Conservation (phyloP, 2,113 vertebrate species). For the Dolichallabes microphthalmus region DNA sequence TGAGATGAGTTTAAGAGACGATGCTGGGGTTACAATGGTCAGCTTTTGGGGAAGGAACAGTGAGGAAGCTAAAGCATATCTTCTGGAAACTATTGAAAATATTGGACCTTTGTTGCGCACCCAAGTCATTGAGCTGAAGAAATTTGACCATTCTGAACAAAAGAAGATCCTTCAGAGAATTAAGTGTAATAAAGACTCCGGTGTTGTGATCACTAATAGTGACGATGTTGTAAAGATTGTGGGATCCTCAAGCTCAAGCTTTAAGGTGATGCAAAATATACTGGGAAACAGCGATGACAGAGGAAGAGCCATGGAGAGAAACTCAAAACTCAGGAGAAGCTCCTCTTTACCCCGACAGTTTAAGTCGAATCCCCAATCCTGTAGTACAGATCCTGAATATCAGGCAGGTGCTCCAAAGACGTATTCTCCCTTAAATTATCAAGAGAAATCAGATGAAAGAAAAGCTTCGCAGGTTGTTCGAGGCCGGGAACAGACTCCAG, state of each 20-base stretch:
- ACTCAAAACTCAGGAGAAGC: slow-evolving; percentile 41
- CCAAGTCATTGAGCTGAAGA: slow-evolving; percentile 56
- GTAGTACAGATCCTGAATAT: not conserved
- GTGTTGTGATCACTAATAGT: slow-evolving; percentile 45
- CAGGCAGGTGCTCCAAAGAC: not conserved
- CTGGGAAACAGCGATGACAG: not conserved
- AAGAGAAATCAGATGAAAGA: not conserved
- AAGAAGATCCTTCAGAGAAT: not conserved
- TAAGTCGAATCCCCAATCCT: too few species aligned
- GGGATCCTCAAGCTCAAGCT: slow-evolving; percentile 57
- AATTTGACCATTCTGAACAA: not conserved
- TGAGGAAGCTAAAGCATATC: not conserved
- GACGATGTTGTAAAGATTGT: slow-evolving; percentile 55
- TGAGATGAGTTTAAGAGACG: fast-evolving
- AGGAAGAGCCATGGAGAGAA: not conserved
- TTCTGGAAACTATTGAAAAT: slow-evolving; percentile 44
- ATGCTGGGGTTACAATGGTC: slow-evolving; percentile 22
- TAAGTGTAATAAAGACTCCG: not conserved
- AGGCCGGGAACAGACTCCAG: not conserved
- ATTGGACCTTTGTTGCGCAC: slow-evolving; percentile 47
- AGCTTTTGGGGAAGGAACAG: slow-evolving; percentile 32
- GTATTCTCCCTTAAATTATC: slow-evolving; percentile 28
- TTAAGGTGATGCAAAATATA: slow-evolving; percentile 58
- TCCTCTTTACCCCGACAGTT: slow-evolving; percentile 51
- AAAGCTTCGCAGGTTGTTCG: not conserved